phyloP scores from a whole-genome alignment of 2,888 invertebrate genomes.

The Lydus trimaculatus region DNA sequence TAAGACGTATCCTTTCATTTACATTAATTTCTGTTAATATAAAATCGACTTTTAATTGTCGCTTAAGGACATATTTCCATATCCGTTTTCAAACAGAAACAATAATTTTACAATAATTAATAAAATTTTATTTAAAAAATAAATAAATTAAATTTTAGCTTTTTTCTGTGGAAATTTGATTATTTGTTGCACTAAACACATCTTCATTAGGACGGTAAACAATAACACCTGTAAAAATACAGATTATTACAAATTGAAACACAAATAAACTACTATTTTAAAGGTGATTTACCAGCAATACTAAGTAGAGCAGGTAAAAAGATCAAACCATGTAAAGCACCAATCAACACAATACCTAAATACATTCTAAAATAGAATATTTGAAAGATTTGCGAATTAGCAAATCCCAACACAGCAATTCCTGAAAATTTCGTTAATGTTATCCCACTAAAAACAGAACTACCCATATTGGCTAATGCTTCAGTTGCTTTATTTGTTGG shows the following conservation, averaged over 20 bases:
- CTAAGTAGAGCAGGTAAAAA: constrained; percentile 91
- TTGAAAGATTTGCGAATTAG: constrained; percentile 91
- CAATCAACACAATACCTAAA: constrained; percentile 89
- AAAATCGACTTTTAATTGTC: constrained; percentile 7
- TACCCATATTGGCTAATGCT: constrained; percentile 82
- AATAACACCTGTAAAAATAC: not conserved
- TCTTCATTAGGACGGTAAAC: not conserved
- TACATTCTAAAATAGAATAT: constrained; percentile 97
- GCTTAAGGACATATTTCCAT: not conserved
- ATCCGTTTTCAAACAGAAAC: not conserved
- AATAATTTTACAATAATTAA: not conserved
- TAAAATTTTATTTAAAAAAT: not conserved
- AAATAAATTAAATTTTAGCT: not conserved
- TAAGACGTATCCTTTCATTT: not conserved
- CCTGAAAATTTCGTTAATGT: constrained; percentile 94
- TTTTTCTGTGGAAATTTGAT: not conserved
- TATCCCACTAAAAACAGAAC: constrained; percentile 90
- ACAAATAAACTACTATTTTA: not conserved
- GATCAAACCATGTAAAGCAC: constrained; percentile 90
- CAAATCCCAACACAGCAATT: constrained; percentile 88
- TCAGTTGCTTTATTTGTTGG: constrained; percentile 72
- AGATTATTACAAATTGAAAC: not conserved
- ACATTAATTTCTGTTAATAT: not conserved
- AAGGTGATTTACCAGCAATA: constrained; percentile 66
- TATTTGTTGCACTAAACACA: not conserved